These are phyloP conservation scores for Oikopleura vanhoeffeni DNA, from an alignment of 23 tunicate species.

Conservation along the genomic window DNA sequence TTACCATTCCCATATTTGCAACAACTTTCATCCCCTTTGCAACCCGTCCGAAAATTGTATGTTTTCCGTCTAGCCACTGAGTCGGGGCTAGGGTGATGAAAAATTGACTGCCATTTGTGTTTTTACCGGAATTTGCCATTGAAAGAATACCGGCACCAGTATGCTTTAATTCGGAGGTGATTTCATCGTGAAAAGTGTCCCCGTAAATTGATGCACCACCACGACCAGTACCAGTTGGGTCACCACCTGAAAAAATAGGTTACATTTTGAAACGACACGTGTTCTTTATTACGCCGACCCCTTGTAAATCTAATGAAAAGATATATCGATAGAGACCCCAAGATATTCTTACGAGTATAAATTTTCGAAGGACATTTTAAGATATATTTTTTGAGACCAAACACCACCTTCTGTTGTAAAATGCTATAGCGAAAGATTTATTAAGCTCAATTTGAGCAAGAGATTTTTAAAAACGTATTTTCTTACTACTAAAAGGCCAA, in stretches of 20 bases:
- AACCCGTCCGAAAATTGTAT: slow-evolving; percentile 82
- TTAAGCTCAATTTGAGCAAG: no score
- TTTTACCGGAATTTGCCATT: slow-evolving; percentile 92
- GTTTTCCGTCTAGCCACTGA: slow-evolving; percentile 83
- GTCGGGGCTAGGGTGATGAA: slow-evolving; percentile 92
- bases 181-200: slow-evolving; percentile 60
- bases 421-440: no score
- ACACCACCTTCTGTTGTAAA: no score
- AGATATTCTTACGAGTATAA: no score
- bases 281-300: no score
- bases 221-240: slow-evolving; percentile 92
- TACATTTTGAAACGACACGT: no score
- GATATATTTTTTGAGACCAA: no score
- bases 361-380: no score
- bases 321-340: no score
- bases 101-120: slow-evolving; percentile 90
- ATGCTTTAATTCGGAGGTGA: slow-evolving; percentile 73
- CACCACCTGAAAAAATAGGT: slow-evolving; percentile 62
- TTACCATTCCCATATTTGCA: slow-evolving; percentile 60
- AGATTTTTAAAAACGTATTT: no score
- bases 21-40: slow-evolving; percentile 55
- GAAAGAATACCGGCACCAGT: slow-evolving; percentile 93
- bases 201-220: slow-evolving; percentile 97
- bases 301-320: no score
- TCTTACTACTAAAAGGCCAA: no score